Evolutionary conservation across 2,888 invertebrate genomes (phyloP), one percentile per base, ranked within the genome.

Genomic region (Yponomeuta evonymella): DNA sequence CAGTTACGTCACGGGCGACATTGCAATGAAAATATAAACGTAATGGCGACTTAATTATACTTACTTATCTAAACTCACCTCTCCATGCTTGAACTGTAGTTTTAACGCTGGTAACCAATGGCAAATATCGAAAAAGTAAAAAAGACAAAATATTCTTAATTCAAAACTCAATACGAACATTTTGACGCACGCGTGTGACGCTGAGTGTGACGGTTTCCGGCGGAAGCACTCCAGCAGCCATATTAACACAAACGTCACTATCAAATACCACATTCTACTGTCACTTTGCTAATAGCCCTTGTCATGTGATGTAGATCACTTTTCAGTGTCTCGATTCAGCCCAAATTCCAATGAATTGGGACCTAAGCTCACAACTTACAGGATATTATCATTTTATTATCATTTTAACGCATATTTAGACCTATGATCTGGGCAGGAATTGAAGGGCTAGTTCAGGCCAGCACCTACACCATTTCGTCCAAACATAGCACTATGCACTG

Each of bases 191-290:
- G 83, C 85, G 80, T 89, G 90, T 48, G 85, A 78, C 79, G 83
- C 82, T 74, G 77, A 78, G 76, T 80, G 75, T 78, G 81, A 75
- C 78, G 84, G 82, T 76, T 88, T 89, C 89, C 89, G 87, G 74
- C 90, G 88, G 86, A 88, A 83, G 75, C 77, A 78, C 78, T 86
- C 88, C 79, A 88, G 77, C 82, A 90, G 83, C 91, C 91, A 92
- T 85, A 91, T 82, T 81, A 90, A 77, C 83, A 88, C 84, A 83
- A 91, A 83, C 77, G 83, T 81, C 79, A 86, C 82, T 74, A 87
- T 80, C 78, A 89, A 79, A 77, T 82, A 88, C 90, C 90, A 92
- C 91, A 92, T 90, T 79, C 10, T 67, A 36, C 43, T 67, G 67
- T 67, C 67, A 29, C 51, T 15, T 8, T 15, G 12, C 51, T 58